phyloP scores from a whole-genome alignment of 2,113 vertebrate genomes.

The Macheiramphus alcinus region DNA sequence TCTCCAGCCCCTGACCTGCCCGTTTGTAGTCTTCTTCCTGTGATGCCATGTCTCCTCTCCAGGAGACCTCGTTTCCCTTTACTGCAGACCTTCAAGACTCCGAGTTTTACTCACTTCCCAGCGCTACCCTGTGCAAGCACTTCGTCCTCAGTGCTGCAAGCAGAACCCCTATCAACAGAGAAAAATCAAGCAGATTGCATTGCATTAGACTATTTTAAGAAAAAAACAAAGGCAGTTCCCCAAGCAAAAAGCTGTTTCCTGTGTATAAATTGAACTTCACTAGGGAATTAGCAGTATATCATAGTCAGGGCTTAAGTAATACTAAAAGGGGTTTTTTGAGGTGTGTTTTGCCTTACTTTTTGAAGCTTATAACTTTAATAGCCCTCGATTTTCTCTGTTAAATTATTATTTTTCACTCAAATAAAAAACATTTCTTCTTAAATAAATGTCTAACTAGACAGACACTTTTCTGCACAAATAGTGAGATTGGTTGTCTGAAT shows the following conservation, averaged over 20 bases:
- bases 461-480: background rate
- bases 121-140: background rate
- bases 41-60: background rate
- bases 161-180: background rate
- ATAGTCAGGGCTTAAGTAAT: background rate
- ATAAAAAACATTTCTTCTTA: background rate
- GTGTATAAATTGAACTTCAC: background rate
- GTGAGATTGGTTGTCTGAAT: background rate
- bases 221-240: background rate
- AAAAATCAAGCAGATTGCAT: background rate
- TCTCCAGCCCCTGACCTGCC: background rate
- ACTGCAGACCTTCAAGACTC: background rate
- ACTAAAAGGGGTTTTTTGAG: background rate
- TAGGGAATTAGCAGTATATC: background rate
- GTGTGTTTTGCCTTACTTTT: background rate
- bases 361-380: background rate
- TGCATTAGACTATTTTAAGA: background rate
- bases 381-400: background rate
- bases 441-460: background rate
- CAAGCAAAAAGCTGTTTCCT: background rate
- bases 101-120: background rate
- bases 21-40: background rate
- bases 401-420: background rate
- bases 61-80: background rate
- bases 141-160: background rate